Evolutionary conservation across 2,888 invertebrate species (phyloP).

Genomic region (Agriopis marginaria): DNA sequence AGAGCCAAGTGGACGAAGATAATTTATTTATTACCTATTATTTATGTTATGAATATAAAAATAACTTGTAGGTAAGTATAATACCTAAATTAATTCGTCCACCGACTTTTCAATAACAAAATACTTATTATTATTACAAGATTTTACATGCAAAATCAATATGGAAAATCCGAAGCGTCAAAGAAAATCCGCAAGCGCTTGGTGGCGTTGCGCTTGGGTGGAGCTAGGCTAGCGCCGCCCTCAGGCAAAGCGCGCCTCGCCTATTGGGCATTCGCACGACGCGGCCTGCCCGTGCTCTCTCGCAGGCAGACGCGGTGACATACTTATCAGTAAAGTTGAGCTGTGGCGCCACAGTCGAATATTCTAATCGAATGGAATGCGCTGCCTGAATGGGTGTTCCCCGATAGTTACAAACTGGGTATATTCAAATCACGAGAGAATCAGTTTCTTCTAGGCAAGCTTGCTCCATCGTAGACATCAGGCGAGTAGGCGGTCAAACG

Average conservation of each 20-base stretch:
- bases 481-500: too few relatives aligned
- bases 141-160: constrained; percentile 23
- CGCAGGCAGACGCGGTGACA: constrained; percentile 10
- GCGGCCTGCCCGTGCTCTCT: constrained; percentile 3
- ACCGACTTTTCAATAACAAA: neutral
- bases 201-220: constrained; percentile 58
- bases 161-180: constrained; percentile 30
- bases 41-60: too few relatives aligned
- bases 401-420: too few relatives aligned
- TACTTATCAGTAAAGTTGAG: neutral
- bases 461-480: too few relatives aligned
- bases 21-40: too few relatives aligned
- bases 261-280: constrained; percentile 64
- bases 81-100: neutral
- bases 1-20: too few relatives aligned
- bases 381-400: too few relatives aligned
- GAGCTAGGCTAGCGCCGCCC: constrained; percentile 69
- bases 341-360: neutral
- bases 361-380: neutral
- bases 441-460: too few relatives aligned
- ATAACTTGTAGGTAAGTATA: neutral
- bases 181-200: constrained; percentile 23
- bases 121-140: neutral
- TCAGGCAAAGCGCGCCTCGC: constrained; percentile 72
- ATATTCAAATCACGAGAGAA: too few relatives aligned